phyloP scores from a whole-genome alignment of 2,113 vertebrate species.

The Eretmochelys imbricata region DNA sequence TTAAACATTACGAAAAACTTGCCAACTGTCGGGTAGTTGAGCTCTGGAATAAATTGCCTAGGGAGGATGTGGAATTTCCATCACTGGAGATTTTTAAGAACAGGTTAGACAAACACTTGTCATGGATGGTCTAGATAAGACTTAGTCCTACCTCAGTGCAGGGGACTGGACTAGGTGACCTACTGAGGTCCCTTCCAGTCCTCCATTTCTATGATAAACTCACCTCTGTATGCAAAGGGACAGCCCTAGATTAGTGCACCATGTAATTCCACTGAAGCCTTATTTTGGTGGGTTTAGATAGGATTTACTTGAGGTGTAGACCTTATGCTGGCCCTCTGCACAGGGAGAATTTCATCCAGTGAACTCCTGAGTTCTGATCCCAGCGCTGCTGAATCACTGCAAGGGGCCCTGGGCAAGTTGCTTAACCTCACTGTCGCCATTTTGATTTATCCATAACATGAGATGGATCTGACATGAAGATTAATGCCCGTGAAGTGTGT shows the following conservation, averaged over 20 bases:
- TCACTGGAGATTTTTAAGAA: no score
- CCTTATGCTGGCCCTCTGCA: background rate
- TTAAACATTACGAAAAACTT: no score
- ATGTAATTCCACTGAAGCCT: background rate
- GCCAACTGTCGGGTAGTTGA: no score
- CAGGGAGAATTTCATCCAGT: background rate
- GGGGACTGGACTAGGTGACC: no score
- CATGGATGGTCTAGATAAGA: no score
- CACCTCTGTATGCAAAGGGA: background rate
- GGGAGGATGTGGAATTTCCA: no score
- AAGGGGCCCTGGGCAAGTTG: background rate
- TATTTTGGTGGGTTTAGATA: background rate
- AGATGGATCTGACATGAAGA: background rate
- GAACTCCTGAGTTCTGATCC: background rate
- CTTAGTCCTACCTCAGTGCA: no score
- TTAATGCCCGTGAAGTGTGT: background rate
- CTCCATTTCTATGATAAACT: no score
- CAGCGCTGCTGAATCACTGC: background rate
- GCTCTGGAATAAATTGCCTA: no score
- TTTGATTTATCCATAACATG: background rate
- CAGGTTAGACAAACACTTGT: no score
- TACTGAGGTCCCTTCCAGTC: no score
- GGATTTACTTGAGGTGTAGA: background rate
- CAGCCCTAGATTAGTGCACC: fast-evolving
- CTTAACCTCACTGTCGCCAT: background rate